Conservation (phyloP, 2,113 vertebrate species). For the Oryzias celebensis region DNA sequence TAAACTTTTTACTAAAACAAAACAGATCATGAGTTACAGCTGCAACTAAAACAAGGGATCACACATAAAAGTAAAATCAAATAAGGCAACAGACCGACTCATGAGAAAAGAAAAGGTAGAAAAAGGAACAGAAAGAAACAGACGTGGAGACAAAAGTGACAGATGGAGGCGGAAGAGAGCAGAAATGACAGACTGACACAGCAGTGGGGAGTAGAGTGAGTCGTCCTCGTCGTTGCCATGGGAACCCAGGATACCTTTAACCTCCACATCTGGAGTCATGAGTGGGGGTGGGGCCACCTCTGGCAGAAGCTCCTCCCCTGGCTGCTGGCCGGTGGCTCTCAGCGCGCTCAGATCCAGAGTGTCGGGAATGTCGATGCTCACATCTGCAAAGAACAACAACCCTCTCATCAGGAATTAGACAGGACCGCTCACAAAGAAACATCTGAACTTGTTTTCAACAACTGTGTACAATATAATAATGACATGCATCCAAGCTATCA, state of each 20-base stretch:
- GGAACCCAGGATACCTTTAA: slow-evolving; percentile 99
- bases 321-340: slow-evolving; percentile 88
- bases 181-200: slow-evolving; percentile 96
- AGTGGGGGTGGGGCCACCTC: slow-evolving; percentile 94
- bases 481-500: too few species aligned
- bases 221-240: slow-evolving; percentile 99
- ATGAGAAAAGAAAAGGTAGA: slow-evolving; percentile 51
- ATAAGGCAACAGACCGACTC: slow-evolving; percentile 45
- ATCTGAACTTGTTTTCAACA: too few species aligned
- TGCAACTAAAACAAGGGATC: slow-evolving; percentile 1
- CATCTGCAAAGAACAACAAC: slow-evolving; percentile 75
- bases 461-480: too few species aligned
- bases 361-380: slow-evolving; percentile 97
- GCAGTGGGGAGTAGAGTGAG: slow-evolving; percentile 99
- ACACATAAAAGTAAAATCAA: slow-evolving; percentile 20
- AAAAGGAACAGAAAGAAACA: slow-evolving; percentile 38
- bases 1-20: slow-evolving; percentile 2
- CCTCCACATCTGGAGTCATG: slow-evolving; percentile 97
- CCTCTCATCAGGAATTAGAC: slow-evolving; percentile 14
- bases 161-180: slow-evolving; percentile 57
- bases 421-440: neutral
- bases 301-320: slow-evolving; percentile 94
- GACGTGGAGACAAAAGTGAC: slow-evolving; percentile 13
- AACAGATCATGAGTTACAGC: neutral
- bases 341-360: slow-evolving; percentile 91